Evolutionary conservation across 2,797 vertebrate genomes (phyloP).

Genomic region (Oreonectes daqikongensis): DNA sequence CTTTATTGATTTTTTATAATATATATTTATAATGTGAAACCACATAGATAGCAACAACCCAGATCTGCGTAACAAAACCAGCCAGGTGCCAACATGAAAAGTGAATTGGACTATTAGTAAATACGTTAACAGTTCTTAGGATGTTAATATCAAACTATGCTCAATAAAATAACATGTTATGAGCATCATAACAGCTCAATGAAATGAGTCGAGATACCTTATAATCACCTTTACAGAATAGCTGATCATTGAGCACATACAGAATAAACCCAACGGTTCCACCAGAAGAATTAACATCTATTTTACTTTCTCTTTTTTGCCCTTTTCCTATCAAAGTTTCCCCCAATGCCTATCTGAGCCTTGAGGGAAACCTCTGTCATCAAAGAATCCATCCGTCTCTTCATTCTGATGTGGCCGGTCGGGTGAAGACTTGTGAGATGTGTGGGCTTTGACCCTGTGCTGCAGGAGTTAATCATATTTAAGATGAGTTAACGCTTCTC

Average conservation of each 20-base stretch:
- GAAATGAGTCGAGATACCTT: no score
- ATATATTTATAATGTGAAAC: no score
- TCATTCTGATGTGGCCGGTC: neutral
- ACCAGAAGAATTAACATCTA: neutral
- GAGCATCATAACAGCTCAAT: no score
- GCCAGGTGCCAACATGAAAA: no score
- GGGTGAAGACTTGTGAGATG: no score
- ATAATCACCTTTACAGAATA: neutral
- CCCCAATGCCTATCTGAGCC: conserved; percentile 17
- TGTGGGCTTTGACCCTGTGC: neutral
- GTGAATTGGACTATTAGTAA: no score
- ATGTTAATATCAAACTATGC: no score
- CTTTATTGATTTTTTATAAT: no score
- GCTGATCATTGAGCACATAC: neutral
- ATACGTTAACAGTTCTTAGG: no score
- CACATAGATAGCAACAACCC: no score
- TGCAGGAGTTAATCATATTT: conserved; percentile 87
- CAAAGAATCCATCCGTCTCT: conserved; percentile 23
- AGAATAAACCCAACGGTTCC: neutral
- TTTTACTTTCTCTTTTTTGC: neutral
- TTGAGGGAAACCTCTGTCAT: conserved; percentile 13
- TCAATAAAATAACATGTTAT: no score
- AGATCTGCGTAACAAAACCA: no score
- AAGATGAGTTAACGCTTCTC: conserved; percentile 83
- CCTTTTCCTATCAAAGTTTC: neutral